These are phyloP conservation scores for Acromyrmex charruanus DNA, from an alignment of 1,140 invertebrate species.

Conservation along the genomic window DNA sequence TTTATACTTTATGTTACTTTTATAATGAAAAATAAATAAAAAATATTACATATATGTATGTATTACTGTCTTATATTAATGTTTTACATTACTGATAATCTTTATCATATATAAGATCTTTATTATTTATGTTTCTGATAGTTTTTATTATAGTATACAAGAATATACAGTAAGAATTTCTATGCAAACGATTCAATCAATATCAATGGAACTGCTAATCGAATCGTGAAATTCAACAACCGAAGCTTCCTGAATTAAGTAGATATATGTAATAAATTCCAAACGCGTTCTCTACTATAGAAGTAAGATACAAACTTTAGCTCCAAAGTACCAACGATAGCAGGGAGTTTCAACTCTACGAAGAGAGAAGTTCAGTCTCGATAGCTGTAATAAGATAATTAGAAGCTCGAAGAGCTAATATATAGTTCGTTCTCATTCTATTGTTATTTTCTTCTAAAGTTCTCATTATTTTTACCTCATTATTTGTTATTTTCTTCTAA, in stretches of 20 bases:
- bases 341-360: constrained; percentile 56
- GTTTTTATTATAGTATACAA: not conserved
- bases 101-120: not conserved
- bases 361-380: constrained; percentile 58
- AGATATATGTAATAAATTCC: constrained; percentile 54
- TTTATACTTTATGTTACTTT: not conserved
- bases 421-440: constrained; percentile 21
- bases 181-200: constrained; percentile 27
- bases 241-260: constrained; percentile 52
- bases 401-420: constrained; percentile 43
- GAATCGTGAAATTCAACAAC: constrained; percentile 58
- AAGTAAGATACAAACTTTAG: constrained; percentile 59
- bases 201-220: not conserved
- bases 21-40: constrained; percentile 7
- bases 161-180: not conserved
- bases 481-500: not conserved
- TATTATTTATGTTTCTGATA: not conserved
- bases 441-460: constrained; percentile 32
- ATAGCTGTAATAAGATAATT: constrained; percentile 64
- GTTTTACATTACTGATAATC: not conserved
- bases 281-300: constrained; percentile 48
- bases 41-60: too few species aligned
- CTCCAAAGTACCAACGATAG: constrained; percentile 60
- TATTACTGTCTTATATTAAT: not conserved
- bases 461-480: constrained; percentile 2